These are phyloP conservation scores for Drosophila putrida DNA, from an alignment of 2,888 invertebrate species.

Conservation along the genomic window DNA sequence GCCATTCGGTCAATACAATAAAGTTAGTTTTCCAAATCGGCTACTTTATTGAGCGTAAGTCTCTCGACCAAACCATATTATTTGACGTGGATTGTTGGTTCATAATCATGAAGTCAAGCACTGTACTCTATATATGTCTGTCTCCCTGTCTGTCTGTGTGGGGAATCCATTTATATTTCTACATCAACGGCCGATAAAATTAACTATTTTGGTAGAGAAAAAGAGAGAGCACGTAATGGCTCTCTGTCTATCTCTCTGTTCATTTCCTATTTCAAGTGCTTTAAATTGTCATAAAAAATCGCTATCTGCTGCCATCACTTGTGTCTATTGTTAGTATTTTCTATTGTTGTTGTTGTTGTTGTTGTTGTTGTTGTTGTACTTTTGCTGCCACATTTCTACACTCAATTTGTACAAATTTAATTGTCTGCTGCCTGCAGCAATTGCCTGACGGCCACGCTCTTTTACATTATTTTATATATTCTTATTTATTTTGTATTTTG, in stretches of 20 bases:
- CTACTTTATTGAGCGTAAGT: slow-evolving; percentile 80
- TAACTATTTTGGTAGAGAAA: slow-evolving; percentile 69
- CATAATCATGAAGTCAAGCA: slow-evolving; percentile 65
- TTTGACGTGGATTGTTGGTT: slow-evolving; percentile 74
- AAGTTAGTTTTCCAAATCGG: slow-evolving; percentile 76
- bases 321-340: slow-evolving; percentile 33
- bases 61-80: slow-evolving; percentile 61
- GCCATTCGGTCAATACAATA: slow-evolving; percentile 64
- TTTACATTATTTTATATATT: slow-evolving; percentile 59
- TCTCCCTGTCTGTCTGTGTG: background rate
- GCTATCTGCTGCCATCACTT: slow-evolving; percentile 69
- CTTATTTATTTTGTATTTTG: slow-evolving; percentile 53
- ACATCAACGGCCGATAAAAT: slow-evolving; percentile 73
- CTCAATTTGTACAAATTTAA: slow-evolving; percentile 81
- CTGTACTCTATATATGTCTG: background rate
- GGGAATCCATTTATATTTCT: slow-evolving; percentile 73
- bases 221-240: slow-evolving; percentile 62
- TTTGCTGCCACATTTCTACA: slow-evolving; percentile 74
- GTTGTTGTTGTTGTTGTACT: slow-evolving; percentile 33
- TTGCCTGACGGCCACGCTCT: slow-evolving; percentile 32
- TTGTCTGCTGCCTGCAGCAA: slow-evolving; percentile 66
- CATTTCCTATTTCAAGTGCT: slow-evolving; percentile 72
- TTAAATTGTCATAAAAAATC: slow-evolving; percentile 78
- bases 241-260: slow-evolving; percentile 24
- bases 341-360: slow-evolving; percentile 18